These are phyloP conservation scores for Crypturellus tataupa DNA, from an alignment of 2,797 vertebrate genomes.

Conservation along the genomic window DNA sequence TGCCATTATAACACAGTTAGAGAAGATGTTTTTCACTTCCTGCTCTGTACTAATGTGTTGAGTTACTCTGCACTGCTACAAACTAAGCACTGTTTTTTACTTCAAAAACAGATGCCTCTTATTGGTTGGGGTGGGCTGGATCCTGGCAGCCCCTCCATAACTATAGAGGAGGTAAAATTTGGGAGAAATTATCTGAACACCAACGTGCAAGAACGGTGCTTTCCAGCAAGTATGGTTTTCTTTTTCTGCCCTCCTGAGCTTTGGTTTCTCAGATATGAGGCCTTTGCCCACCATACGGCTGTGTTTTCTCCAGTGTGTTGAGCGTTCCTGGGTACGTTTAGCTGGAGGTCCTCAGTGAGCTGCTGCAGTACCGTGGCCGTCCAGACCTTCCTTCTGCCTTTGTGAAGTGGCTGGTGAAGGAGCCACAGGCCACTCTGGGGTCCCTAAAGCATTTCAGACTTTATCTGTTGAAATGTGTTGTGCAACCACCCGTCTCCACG, in stretches of 20 bases:
- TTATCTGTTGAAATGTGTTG: fast-evolving
- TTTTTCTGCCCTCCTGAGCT: background rate
- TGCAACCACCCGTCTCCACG: background rate
- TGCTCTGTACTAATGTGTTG: conserved; percentile 27
- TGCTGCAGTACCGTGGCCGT: background rate
- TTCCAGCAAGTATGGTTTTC: background rate
- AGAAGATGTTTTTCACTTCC: conserved; percentile 62
- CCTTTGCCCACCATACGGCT: background rate
- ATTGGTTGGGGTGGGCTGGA: conserved; percentile 3
- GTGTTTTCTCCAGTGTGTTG: fast-evolving
- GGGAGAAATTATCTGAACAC: background rate
- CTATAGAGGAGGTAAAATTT: background rate
- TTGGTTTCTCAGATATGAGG: background rate
- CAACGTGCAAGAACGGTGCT: fast-evolving
- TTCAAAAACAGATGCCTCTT: conserved; percentile 48
- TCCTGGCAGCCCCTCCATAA: background rate
- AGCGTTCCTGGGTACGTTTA: fast-evolving
- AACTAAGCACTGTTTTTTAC: conserved; percentile 28
- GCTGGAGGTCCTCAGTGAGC: background rate
- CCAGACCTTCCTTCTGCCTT: background rate
- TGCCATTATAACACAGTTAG: conserved; percentile 57
- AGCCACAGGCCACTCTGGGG: background rate
- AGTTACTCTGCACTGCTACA: conserved; percentile 27
- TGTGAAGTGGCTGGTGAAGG: background rate
- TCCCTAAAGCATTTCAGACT: background rate